Conservation (phyloP, 1,140 invertebrate genomes). For the Heliconius himera region DNA sequence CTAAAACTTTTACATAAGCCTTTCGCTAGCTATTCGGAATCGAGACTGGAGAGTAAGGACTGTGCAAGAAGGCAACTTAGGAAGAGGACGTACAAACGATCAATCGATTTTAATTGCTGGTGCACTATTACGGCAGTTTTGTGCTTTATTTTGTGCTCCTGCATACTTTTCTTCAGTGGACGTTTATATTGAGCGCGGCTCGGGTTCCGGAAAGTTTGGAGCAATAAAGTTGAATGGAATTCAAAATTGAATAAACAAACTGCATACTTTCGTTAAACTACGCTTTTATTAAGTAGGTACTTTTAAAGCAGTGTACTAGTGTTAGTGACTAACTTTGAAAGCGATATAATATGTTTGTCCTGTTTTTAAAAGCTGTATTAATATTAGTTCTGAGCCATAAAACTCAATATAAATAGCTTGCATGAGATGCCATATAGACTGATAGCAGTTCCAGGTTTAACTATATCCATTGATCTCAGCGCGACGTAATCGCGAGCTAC, state of each 20-base stretch:
- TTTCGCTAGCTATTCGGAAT: neutral
- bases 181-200: slow-evolving; percentile 32
- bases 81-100: slow-evolving; percentile 26
- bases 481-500: slow-evolving; percentile 38
- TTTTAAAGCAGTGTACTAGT: too few species aligned
- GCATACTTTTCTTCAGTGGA: slow-evolving; percentile 30
- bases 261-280: slow-evolving; percentile 10
- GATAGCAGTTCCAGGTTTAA: slow-evolving; percentile 13
- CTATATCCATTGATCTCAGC: slow-evolving; percentile 38
- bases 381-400: neutral
- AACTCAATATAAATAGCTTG: neutral
- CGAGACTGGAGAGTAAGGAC: slow-evolving; percentile 11
- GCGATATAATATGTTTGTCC: neutral
- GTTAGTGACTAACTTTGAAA: too few species aligned
- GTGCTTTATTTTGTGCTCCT: slow-evolving; percentile 22
- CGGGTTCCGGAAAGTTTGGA: slow-evolving; percentile 18
- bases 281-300: neutral
- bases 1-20: neutral
- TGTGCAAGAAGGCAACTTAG: slow-evolving; percentile 24
- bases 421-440: neutral
- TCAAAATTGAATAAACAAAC: slow-evolving; percentile 26
- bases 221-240: slow-evolving; percentile 32
- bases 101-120: slow-evolving; percentile 34
- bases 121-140: slow-evolving; percentile 33
- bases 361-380: neutral